Evolutionary conservation across 2,888 invertebrate species (phyloP), one percentile per base, ranked within the genome.

Genomic region (Eudasyphora cyanicolor): DNA sequence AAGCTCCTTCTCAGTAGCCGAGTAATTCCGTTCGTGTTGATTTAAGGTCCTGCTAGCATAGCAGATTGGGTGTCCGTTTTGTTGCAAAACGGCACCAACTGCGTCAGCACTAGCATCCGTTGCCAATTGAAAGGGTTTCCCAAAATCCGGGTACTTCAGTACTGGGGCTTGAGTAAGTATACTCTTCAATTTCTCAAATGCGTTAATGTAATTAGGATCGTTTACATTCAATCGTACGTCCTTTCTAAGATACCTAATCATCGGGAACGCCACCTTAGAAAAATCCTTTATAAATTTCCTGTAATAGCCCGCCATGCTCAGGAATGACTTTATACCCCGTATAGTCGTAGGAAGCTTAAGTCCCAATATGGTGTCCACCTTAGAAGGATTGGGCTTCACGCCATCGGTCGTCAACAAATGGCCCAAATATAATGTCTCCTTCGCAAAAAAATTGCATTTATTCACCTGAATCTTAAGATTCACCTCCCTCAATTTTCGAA

Each of bases 1-100:
- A 38, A 84, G 29, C 76, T 84, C 83, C 38, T 79, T 86, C 75
- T 85, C 80, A 60, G 84, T 85, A 21, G 81, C 69, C 6, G 76
- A 84, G 74, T 86, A 86, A 69, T 84, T 86, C 77, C 78, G 75
- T 32, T 85, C 85, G 38, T 84, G 84, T 32, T 84, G 80, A 54
- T 85, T 85, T 27, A 85, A 49, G 6, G 84, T 83, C 32, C 84
- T 77, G 24, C 82, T 84, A 19, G 83, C 79, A 71, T 75, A 86
- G 42, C 82, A 77, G 74, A 86, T 82, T 35, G 83, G 83, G 76
- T 86, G 82, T 29, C 70, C 24, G 24, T 85, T 81, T 79, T 86
- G 86, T 67, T 81, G 80, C 54, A 85, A 62, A 51, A 86, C 83
- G 1, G 85, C 82, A 35, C 86, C 86, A 69, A 86, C 54, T 19